A percentile compares a stretch with the other conserved stretches of the same genome.
phyloP scores from a whole-genome alignment of 2,113 vertebrate species.

The Ptilonorhynchus violaceus region DNA sequence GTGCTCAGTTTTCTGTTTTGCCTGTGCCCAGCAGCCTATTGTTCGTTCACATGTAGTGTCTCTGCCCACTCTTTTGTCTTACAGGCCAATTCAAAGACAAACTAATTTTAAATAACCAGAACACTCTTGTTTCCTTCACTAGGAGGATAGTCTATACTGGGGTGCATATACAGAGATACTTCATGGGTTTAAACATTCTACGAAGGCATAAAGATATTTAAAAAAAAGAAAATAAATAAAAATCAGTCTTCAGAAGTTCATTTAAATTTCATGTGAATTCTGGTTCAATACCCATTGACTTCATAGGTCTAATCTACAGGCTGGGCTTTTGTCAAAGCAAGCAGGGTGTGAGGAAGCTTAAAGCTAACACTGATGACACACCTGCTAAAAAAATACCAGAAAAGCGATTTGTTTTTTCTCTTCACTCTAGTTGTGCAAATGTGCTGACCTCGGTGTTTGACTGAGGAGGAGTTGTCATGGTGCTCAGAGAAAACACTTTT shows the following conservation, averaged over 20 bases:
- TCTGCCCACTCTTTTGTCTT: neutral
- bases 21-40: neutral
- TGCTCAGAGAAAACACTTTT: neutral
- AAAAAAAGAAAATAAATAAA: neutral
- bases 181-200: neutral
- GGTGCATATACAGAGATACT: neutral
- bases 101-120: neutral
- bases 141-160: neutral
- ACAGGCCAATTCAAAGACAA: neutral
- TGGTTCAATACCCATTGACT: neutral
- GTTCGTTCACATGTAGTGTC: neutral
- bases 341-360: neutral
- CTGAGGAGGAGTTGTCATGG: neutral
- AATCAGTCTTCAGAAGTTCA: neutral
- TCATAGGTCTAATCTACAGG: neutral
- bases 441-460: neutral
- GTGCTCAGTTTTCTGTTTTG: neutral
- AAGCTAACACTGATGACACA: neutral
- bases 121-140: neutral
- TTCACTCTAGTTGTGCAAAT: neutral
- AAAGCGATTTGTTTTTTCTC: neutral
- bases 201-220: neutral
- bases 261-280: neutral
- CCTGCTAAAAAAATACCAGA: neutral
- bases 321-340: neutral